Evolutionary conservation across 2,113 vertebrate species (phyloP).

Genomic region (Campylomormyrus tamandua): DNA sequence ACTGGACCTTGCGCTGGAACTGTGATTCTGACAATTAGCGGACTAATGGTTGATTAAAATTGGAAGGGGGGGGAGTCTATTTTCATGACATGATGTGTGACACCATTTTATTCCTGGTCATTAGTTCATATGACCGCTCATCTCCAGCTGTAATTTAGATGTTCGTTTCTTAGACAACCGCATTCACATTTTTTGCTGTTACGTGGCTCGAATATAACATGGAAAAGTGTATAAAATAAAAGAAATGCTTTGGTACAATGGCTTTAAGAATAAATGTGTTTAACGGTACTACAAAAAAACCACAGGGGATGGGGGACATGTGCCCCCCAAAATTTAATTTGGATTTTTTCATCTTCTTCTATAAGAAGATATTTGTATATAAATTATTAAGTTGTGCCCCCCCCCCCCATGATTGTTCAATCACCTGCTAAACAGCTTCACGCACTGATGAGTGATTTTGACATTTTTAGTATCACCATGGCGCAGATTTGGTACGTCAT

Average conservation of each 20-base stretch:
- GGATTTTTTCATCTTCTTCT: neutral
- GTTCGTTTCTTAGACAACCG: neutral
- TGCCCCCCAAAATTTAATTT: neutral
- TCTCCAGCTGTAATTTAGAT: conserved; percentile 27
- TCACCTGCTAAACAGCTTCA: neutral
- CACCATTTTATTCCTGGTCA: conserved; percentile 28
- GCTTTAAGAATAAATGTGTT: neutral
- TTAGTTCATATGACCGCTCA: conserved; percentile 36
- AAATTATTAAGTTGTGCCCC: neutral
- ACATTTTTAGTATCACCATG: neutral
- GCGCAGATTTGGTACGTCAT: neutral
- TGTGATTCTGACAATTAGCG: conserved; percentile 43
- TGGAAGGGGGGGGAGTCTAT: neutral
- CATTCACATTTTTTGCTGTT: neutral
- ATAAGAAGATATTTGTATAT: neutral
- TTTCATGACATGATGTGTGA: conserved; percentile 36
- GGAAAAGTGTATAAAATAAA: neutral
- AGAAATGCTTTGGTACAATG: neutral
- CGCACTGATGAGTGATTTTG: neutral
- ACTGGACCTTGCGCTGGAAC: conserved; percentile 16
- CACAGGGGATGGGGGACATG: neutral
- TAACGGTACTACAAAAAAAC: neutral
- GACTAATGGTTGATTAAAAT: conserved; percentile 26
- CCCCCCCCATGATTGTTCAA: neutral
- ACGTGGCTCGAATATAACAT: neutral